Evolutionary conservation across 2,113 vertebrate genomes (phyloP), one percentile per base, ranked within the genome.

Genomic region (Nothocercus julius): DNA sequence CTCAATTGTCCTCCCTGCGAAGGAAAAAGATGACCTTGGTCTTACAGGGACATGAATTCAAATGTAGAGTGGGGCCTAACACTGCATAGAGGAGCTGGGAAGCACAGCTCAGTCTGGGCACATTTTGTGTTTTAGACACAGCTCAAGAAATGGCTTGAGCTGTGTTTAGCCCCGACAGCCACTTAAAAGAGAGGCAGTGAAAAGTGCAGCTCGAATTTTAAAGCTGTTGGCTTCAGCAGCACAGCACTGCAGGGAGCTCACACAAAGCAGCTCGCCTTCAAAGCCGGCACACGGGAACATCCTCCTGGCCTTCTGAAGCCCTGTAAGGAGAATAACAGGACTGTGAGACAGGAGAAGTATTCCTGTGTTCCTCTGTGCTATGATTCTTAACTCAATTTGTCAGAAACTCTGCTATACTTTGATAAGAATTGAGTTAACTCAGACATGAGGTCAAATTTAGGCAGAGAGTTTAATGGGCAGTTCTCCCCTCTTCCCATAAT

Each of bases 231-330:
- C 69, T 91, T 91, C 90, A 90, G 92, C 64, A 78, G 5, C 51
- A 61, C 36, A 90, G 44, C 89, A 85, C 91, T 70, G 75, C 85
- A 81, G 94, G 85, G 91, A 85, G 85, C 58, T 87, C 78, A 90
- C 87, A 95, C 63, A 91, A 70, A 95, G 79, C 76, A 91, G 42
- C 56, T 95, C 68, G 56, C 85, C 82, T 89, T 85, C 85, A 91
- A 92, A 96, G 73, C 82, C 53, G 34, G 62, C n/a, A 66, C 89
- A 64, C 61, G 81, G 42, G 32, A 88, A 67, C 67, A 68, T 34
- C 42, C 76, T 28, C 67, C 64, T 89, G 66, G 51, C 56, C 61
- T 80, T 85, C 66, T 87, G 79, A 94, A 97, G 47, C 24, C 42
- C 42, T 78, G 45, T 4, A 81, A 87, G 13, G 51, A 51, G 81